Base-by-base conservation (phyloP, 1,140 invertebrate species). In the Hestina assimilis region DNA sequence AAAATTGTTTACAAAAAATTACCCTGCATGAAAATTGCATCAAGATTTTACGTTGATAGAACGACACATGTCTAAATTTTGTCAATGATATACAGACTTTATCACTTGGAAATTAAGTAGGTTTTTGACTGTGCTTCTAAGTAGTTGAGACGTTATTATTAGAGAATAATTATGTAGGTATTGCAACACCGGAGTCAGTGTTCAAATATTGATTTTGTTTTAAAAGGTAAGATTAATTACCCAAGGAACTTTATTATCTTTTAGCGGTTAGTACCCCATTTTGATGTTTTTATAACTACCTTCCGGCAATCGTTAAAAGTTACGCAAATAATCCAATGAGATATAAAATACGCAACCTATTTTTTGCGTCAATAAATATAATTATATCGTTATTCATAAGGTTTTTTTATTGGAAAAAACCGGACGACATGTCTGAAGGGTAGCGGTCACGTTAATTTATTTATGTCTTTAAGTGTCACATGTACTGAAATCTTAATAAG, bases 191-290 rank as follows among this genome's bases (percentile, higher is more conserved):
- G 15, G 26, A 45, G 21, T 28, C 35, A 57, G 45, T 21, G 20
- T 23, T 45, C 26, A 66, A 63, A 69, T 68, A 68, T 69, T 69
- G 66, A 66, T 62, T 66, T 59, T 52, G 52, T 60, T 48, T 57
- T 40, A 62, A 62, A 61, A 67, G 15, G 15, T 9, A 38, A 14
- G 33, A 38, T 70, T 70, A 64, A 70, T 67, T 67, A 57, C 33
- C 17, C 33, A 17, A 33, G 55, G 54, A 54, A 55, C 60, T 62
- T 61, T 64, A 70, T 67, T 70, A 58, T 70, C 56, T 63, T 63
- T 19, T 45, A 12, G 38, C 26, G 52, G 42, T 55, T 14, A 15
- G 9, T n/a, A 40, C 28, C 17, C 5, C 21, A 24, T 43, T 50
- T 50, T 11, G 5, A 45, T 12, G 21, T 4, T 26, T 6, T 23